Conservation (phyloP, 2,113 vertebrate species). For the Pollachius pollachius region DNA sequence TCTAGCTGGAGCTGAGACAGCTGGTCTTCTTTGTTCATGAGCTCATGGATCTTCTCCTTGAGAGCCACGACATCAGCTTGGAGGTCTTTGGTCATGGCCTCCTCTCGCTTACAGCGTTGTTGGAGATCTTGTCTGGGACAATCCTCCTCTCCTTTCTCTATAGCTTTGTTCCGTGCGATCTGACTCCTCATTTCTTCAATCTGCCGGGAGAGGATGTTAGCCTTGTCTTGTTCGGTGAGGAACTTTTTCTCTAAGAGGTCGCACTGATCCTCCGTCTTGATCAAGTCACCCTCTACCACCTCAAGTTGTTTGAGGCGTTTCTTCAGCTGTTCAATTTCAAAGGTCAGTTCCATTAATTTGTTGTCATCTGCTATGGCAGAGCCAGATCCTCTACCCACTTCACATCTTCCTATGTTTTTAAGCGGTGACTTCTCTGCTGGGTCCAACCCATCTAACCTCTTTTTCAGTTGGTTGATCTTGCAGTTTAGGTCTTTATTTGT, state of each 20-base stretch:
- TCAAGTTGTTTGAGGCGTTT: constrained; percentile 91
- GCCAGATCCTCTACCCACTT: constrained; percentile 59
- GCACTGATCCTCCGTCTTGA: constrained; percentile 96
- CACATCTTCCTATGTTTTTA: constrained; percentile 75
- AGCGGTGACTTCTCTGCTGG: constrained; percentile 80
- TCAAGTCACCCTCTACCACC: constrained; percentile 91
- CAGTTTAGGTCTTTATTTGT: constrained; percentile 83
- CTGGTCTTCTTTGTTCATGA: constrained; percentile 97
- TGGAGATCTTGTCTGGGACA: constrained; percentile 85
- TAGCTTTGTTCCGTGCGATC: constrained; percentile 86
- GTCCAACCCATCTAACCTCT: constrained; percentile 83
- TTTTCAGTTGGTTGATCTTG: constrained; percentile 83
- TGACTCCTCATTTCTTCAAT: constrained; percentile 91
- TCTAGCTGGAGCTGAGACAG: constrained; percentile 95
- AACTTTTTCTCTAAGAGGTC: constrained; percentile 91
- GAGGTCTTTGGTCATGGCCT: constrained; percentile 86
- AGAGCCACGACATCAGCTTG: constrained; percentile 91
- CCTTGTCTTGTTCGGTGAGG: constrained; percentile 91
- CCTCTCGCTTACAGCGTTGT: constrained; percentile 84
- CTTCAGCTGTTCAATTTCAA: constrained; percentile 90
- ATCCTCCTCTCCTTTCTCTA: constrained; percentile 87
- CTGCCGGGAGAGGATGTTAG: constrained; percentile 89
- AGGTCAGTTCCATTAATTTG: constrained; percentile 85
- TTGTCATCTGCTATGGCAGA: constrained; percentile 75
- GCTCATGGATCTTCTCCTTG: constrained; percentile 96